Percentiles rank a stretch among this genome's conserved stretches.
These are phyloP conservation scores for Myrmophylax atrothorax DNA, from an alignment of 2,113 vertebrate species.

Conservation along the genomic window DNA sequence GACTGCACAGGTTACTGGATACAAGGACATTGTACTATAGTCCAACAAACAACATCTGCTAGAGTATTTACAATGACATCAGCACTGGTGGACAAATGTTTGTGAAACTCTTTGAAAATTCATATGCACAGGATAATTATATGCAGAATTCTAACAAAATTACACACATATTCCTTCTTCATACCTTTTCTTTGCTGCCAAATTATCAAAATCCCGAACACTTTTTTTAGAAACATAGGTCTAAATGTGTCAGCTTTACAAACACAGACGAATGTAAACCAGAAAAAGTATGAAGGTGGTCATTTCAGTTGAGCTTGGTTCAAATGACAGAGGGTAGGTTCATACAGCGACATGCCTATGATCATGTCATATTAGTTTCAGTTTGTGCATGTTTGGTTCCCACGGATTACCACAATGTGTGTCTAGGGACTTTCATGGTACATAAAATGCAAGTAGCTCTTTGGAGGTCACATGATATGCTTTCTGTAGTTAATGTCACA, in stretches of 20 bases:
- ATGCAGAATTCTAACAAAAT: not conserved
- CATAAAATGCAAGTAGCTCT: not conserved
- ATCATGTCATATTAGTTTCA: not conserved
- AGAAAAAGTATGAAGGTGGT: not conserved
- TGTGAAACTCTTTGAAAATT: constrained; percentile 9
- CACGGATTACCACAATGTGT: not conserved
- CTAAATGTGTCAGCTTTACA: not conserved
- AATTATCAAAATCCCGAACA: not conserved
- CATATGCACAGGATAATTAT: not conserved
- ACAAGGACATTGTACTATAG: not conserved
- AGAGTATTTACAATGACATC: constrained; percentile 24
- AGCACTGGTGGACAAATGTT: not conserved
- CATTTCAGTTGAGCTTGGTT: not conserved
- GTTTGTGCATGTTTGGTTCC: not conserved
- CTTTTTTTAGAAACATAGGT: not conserved
- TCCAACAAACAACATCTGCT: constrained; percentile 50
- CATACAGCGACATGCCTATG: not conserved
- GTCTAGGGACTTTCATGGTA: not conserved
- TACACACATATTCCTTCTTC: not conserved
- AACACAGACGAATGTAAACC: not conserved
- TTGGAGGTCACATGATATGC: not conserved
- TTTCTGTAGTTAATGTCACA: not conserved
- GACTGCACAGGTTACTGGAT: not conserved
- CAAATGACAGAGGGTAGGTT: not conserved
- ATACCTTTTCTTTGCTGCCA: not conserved